Conservation (phyloP, 1,140 invertebrate species). For the Solenopsis invicta region DNA sequence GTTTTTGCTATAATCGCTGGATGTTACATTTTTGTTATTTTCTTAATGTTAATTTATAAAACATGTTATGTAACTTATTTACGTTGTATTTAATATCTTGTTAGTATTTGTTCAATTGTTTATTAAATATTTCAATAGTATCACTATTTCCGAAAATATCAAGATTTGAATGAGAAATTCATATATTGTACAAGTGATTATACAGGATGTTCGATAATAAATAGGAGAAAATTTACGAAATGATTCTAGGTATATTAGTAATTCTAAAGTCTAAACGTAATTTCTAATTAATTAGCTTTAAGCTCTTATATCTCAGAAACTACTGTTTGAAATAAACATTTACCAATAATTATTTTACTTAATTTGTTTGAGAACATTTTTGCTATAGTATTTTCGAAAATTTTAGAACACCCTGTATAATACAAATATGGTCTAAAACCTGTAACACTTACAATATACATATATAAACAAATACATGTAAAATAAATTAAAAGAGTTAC, state of each 20-base stretch:
- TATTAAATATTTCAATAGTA: neutral
- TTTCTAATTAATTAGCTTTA: too few species aligned
- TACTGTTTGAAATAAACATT: too few species aligned
- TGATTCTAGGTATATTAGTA: too few species aligned
- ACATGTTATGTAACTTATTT: neutral
- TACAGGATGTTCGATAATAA: too few species aligned
- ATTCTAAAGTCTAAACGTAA: too few species aligned
- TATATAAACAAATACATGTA: neutral
- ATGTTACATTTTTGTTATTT: neutral
- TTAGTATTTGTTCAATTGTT: neutral
- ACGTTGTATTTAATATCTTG: neutral
- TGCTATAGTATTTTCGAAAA: too few species aligned
- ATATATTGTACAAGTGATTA: neutral
- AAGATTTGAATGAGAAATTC: neutral
- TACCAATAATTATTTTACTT: too few species aligned
- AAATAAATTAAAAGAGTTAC: neutral
- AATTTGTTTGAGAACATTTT: too few species aligned
- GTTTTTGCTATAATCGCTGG: neutral
- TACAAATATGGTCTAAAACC: neutral
- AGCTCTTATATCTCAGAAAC: too few species aligned
- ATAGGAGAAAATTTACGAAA: too few species aligned
- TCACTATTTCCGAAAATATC: neutral
- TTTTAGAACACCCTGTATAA: too few species aligned
- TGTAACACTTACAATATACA: neutral
- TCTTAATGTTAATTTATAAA: slow-evolving; percentile 10